These are phyloP conservation scores for Rhabdomys dilectus DNA, from an alignment of 2,113 vertebrate species.

Conservation along the genomic window DNA sequence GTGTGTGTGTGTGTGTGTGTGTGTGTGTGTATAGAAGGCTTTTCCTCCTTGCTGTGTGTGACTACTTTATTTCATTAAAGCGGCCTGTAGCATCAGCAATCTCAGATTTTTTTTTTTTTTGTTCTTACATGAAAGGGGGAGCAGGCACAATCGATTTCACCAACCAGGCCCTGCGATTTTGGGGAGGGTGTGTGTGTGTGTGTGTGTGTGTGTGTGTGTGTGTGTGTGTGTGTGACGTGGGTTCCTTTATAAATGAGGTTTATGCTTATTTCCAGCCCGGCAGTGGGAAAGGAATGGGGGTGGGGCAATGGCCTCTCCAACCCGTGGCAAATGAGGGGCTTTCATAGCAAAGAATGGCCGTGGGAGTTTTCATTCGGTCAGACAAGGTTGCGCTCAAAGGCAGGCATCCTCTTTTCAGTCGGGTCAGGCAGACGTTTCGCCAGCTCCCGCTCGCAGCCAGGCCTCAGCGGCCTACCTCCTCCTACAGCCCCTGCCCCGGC, in stretches of 20 bases:
- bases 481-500: conserved; percentile 68
- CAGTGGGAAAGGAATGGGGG: conserved; percentile 82
- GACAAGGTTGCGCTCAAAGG: conserved; percentile 83
- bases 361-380: conserved; percentile 87
- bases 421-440: conserved; percentile 83
- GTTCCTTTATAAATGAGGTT: conserved; percentile 81
- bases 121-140: conserved; percentile 77
- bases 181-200: conserved; percentile 80
- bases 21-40: conserved; percentile 43
- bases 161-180: conserved; percentile 63
- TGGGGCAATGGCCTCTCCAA: conserved; percentile 79
- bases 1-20: no score
- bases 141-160: conserved; percentile 81
- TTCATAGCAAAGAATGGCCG: conserved; percentile 81
- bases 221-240: conserved; percentile 76
- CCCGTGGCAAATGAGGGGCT: conserved; percentile 80
- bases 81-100: conserved; percentile 38
- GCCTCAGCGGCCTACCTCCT: conserved; percentile 54
- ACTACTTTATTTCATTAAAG: conserved; percentile 80
- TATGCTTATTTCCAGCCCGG: conserved; percentile 85
- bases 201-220: conserved; percentile 65
- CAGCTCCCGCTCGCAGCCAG: conserved; percentile 61
- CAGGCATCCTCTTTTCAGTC: conserved; percentile 82
- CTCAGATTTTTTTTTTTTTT: conserved; percentile 54
- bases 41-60: conserved; percentile 76